Evolutionary conservation across 1,140 invertebrate species (phyloP), one percentile per base, ranked within the genome.

Genomic region (Monomorium pharaonis): DNA sequence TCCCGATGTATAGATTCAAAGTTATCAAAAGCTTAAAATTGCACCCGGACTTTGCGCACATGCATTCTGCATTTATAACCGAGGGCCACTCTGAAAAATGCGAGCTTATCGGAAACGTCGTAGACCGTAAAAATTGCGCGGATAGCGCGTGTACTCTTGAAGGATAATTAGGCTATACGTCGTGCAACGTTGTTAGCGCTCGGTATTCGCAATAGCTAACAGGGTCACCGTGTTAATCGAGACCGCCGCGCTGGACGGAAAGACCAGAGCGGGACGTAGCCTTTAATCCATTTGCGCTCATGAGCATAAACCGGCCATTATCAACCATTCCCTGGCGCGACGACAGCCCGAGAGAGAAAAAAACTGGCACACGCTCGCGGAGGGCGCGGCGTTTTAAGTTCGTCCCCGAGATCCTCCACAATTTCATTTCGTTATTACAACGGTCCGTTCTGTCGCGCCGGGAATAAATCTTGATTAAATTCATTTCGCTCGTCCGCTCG

Each of bases 221-320:
- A 44, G 67, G 78, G 78, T 74, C 67, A 58, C 51, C 37, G 4
- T 69, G 67, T 83, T 83, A 83, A 83, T 74, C 54, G 44, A 65
- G 75, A 86, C 21, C 33, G 27, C 51, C 47, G 54, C 60, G 42
- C n/a, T n/a, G 83, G 70, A 80, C 60, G 87, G 51, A 80, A n/a
- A 87, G 74, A 70, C 75, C 63, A 47, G n/a, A n/a, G 21, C 37
- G 75, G 87, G 84, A 88, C 69, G 69, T 51, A 65, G 85, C 85
- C 84, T 89, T 89, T 89, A 86, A 86, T 89, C 87, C 70, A 89
- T 89, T 89, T 88, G 69, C 70, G 83, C 62, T 58, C 87, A 86
- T 88, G 65, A 89, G 58, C 60, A 54, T 70, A 80, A 88, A 89
- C 27, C 56, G 78, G 12, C 47, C n/a, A 58, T 86, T 88, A 76